Base-by-base conservation (phyloP, 1,140 invertebrate species). In the Heliothis virescens region DNA sequence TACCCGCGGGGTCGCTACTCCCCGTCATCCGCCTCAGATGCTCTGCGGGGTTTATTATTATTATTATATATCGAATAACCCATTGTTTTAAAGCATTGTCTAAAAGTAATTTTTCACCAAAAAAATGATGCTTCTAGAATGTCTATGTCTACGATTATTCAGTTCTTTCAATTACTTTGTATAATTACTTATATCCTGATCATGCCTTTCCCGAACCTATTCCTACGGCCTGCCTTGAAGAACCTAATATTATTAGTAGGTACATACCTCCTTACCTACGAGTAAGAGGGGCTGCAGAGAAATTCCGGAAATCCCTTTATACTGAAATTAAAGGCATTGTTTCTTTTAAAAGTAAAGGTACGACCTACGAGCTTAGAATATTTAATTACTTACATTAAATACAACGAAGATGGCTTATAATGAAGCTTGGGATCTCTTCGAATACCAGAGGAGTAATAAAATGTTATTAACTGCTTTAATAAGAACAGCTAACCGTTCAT, bases 401-500 rank as follows among this genome's bases (percentile, higher is more conserved):
- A 34, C 21, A 55, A 55, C 12, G 26, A 34, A 55, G 50, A 53
- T 16, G 13, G 67, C 21, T 55, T 55, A 55, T 71, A 71, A 71
- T 71, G 67, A 71, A 71, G 50, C 21, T n/a, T 15, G 67, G 52
- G 67, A 55, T 71, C 26, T n/a, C 50, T 53, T 55, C 15, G 12
- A 48, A 55, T 55, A 29, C 26, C 52, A 52, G 21, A 52, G 18
- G 47, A 52, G 52, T 71, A 71, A 71, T 71, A 71, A 69, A 55
- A 71, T 71, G 67, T 71, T 53, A 71, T 52, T 53, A 53, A 53
- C 48, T 71, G 21, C 52, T 71, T 13, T 55, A 55, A 71, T 71
- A 71, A 71, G 62, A 65, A 12, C 62, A n/a, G 62, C 34, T 47
- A 62, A 47, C n/a, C 47, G 34, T 65, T 34, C 41, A 47, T 65